A percentile compares a stretch with the other conserved stretches of the same genome.
Evolutionary conservation across 2,888 invertebrate species (phyloP).

Genomic region (Thelaira solivaga): DNA sequence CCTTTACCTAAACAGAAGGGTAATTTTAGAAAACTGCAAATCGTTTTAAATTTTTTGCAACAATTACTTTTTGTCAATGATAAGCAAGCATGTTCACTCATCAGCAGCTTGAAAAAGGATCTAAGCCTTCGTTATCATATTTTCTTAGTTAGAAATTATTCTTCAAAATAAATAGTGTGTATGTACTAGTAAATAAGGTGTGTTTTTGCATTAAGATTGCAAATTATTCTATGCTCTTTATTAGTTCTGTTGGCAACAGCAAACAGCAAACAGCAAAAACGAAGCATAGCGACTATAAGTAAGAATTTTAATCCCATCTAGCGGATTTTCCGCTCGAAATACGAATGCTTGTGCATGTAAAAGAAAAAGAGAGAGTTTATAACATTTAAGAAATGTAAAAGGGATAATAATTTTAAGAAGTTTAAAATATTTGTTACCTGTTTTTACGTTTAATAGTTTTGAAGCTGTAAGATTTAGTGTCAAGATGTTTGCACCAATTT

Average conservation of each 20-base stretch:
- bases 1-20: conserved; percentile 70
- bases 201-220: conserved; percentile 70
- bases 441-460: conserved; percentile 33
- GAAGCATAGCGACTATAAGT: neutral
- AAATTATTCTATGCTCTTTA: conserved; percentile 73
- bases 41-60: conserved; percentile 52
- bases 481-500: conserved; percentile 53
- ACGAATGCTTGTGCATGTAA: neutral
- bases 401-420: conserved; percentile 43
- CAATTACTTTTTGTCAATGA: neutral
- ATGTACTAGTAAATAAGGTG: conserved; percentile 53
- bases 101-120: neutral
- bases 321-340: conserved; percentile 71
- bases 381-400: conserved; percentile 21
- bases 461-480: conserved; percentile 47
- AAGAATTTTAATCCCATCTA: conserved; percentile 70
- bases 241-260: no score
- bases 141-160: conserved; percentile 1
- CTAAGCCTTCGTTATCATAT: conserved; percentile 12
- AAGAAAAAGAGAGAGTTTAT: neutral
- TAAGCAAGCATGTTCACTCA: neutral
- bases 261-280: neutral
- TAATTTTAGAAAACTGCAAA: conserved; percentile 72
- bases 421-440: conserved; percentile 41
- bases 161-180: conserved; percentile 21